Evolutionary conservation across 2,888 invertebrate species (phyloP).

Genomic region (Agriopis leucophaearia): DNA sequence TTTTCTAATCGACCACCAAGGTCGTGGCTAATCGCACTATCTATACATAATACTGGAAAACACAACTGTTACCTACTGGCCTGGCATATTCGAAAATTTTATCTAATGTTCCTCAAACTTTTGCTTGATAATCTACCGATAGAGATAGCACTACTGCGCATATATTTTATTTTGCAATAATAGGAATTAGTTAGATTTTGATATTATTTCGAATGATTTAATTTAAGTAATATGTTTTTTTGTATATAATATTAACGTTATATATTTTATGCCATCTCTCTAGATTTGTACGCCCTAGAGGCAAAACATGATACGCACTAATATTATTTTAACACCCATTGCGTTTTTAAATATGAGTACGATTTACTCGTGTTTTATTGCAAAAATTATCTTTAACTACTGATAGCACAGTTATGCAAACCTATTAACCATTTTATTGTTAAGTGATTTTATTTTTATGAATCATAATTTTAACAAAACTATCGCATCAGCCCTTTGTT

Average conservation of each 20-base stretch:
- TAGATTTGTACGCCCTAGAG: too few relatives aligned
- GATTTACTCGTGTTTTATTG: too few relatives aligned
- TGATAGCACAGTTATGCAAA: too few relatives aligned
- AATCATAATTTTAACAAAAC: slow-evolving; percentile 7
- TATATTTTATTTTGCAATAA: not conserved
- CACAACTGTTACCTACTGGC: not conserved
- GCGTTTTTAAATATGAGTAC: too few relatives aligned
- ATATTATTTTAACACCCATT: too few relatives aligned
- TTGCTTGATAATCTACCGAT: not conserved
- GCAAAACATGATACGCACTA: too few relatives aligned
- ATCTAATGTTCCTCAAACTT: slow-evolving; percentile 2
- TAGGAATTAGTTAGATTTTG: too few relatives aligned
- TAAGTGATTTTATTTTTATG: not conserved
- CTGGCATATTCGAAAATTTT: not conserved
- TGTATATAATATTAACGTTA: too few relatives aligned
- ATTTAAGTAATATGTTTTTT: too few relatives aligned
- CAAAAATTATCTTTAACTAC: too few relatives aligned
- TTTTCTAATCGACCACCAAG: slow-evolving; percentile 2
- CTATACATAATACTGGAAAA: slow-evolving; percentile 2
- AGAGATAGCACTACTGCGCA: not conserved
- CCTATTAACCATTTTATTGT: too few relatives aligned
- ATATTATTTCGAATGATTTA: not conserved
- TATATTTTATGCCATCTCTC: too few relatives aligned
- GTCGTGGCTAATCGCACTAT: slow-evolving; percentile 7
- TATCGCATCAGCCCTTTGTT: not conserved